Percentiles rank a stretch among this genome's conserved stretches.
Conservation (phyloP, 2,888 invertebrate species). For the Pyrrhosoma nymphula region DNA sequence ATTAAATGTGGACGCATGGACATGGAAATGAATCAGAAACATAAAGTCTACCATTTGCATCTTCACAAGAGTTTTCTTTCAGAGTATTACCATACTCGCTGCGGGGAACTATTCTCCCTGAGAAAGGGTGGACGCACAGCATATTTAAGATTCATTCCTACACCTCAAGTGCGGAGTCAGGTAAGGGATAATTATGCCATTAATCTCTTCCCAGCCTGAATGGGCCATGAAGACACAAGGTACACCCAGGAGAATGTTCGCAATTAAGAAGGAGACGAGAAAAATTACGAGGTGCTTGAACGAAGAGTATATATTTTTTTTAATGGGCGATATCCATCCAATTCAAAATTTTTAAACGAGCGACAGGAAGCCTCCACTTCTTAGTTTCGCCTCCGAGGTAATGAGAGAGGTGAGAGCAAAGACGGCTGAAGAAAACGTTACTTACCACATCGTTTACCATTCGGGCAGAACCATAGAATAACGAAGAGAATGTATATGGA, state of each 20-base stretch:
- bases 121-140: background rate
- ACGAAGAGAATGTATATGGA: no score
- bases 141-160: constrained; percentile 1
- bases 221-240: background rate
- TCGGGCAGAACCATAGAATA: no score
- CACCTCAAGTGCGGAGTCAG: constrained; percentile 22
- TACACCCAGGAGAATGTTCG: background rate
- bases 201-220: constrained; percentile 4
- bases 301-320: background rate
- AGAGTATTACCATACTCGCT: background rate
- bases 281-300: constrained; percentile 8
- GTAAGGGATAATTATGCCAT: constrained; percentile 16
- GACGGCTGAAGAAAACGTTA: background rate
- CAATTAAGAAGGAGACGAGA: constrained; percentile 11
- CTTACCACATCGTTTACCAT: no score
- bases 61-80: background rate
- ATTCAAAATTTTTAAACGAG: background rate
- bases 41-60: no score
- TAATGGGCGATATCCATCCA: constrained; percentile 7
- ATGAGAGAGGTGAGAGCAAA: background rate
- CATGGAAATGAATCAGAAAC: background rate
- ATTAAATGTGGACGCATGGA: no score
- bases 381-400: background rate
- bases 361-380: background rate
- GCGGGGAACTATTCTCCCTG: background rate